Base-by-base conservation (phyloP, 2,797 vertebrate species). In the Alosa sapidissima region DNA sequence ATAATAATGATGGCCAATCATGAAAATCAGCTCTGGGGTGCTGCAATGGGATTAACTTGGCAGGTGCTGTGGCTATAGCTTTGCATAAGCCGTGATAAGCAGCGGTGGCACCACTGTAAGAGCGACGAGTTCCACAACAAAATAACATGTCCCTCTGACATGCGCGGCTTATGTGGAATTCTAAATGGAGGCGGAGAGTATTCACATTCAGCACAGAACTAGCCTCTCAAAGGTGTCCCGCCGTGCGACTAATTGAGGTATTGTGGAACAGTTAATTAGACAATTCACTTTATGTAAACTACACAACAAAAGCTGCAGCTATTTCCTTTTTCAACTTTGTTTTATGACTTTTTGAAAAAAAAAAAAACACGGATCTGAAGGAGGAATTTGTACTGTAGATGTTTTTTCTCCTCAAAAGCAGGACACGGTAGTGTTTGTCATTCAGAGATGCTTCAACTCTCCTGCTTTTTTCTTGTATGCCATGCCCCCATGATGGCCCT, bases 1-100 rank as follows among this genome's bases (percentile, higher is more conserved):
- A 86, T 82, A 84, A 87, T 81, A 88, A 89, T 62, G 82, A 88
- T 62, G 82, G 65, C 81, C 83, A 65, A 84, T 84, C 48, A n/a
- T 47, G 54, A 88, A 65, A 82, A 85, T n/a, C 51, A 36, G 82
- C 24, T 19, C 1, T n/a, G 65, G 62, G 83, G 51, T 51, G 33
- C 19, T 13, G 72, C 82, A 86, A 82, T 47, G 55, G 86, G 82
- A 88, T 85, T 68, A 84, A 3, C 21, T 83, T 58, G 85, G 68
- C 85, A 86, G 85, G 65, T 83, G 52, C 48, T 62, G 41, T 60
- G 54, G 72, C 47, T 81, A 49, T 41, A 33, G 83, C 83, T 85
- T 75, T 83, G 62, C n/a, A 83, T 86, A 82, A 86, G 65, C 65
- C 3, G 65, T 72, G 65, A 72, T 41, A 72, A 72, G 33, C 65